Conservation (phyloP, 2,888 invertebrate species). For the Tetheella fluctuosa region DNA sequence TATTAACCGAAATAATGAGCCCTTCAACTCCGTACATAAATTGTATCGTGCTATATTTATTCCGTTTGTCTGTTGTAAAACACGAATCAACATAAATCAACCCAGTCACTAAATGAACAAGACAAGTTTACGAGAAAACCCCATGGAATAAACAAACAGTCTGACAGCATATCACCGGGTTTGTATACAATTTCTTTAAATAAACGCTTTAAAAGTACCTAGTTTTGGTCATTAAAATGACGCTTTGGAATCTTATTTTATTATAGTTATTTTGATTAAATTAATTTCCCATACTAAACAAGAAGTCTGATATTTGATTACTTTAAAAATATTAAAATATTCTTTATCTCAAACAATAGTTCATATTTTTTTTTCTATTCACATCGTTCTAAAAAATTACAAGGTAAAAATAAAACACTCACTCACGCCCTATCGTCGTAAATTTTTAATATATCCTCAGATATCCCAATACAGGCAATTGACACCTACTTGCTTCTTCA, state of each 20-base stretch:
- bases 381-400: background rate
- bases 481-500: constrained; percentile 1
- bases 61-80: background rate
- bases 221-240: background rate
- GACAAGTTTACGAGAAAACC: constrained; percentile 1
- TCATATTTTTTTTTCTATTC: no score
- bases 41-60: background rate
- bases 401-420: background rate
- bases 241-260: background rate
- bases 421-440: background rate
- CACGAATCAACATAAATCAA: constrained; percentile 2
- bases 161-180: background rate
- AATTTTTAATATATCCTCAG: constrained; percentile 7
- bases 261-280: no score
- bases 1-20: background rate
- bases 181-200: constrained; percentile 7
- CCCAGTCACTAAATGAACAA: constrained; percentile 3
- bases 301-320: no score
- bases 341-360: no score
- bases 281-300: no score
- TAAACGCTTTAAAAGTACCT: background rate
- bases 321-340: no score
- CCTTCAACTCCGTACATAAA: background rate
- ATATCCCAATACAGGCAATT: constrained; percentile 6
- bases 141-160: constrained; percentile 8